Conservation (phyloP, 2,888 invertebrate species). For the Caenorhabditis panamensis region DNA sequence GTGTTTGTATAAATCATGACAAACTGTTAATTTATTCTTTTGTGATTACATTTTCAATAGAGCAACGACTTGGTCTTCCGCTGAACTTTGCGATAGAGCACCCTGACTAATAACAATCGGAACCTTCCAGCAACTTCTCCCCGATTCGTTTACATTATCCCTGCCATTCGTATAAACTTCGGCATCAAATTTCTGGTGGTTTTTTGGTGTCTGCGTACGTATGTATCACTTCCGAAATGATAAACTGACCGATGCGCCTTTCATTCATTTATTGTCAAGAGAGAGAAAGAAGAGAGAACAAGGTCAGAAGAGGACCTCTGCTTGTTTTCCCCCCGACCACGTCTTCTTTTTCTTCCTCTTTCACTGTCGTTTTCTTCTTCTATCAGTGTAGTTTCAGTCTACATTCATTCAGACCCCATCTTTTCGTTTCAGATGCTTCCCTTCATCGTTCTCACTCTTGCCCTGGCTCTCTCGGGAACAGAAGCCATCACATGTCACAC, state of each 20-base stretch:
- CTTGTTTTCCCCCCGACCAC: not conserved
- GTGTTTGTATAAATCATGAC: conserved; percentile 31
- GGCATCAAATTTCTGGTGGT: conserved; percentile 22
- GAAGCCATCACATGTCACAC: conserved; percentile 53
- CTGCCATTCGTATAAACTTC: conserved; percentile 11
- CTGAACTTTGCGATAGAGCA: no score
- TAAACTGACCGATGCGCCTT: conserved; percentile 17
- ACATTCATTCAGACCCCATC: no score
- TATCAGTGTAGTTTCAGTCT: no score
- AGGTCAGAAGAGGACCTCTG: conserved; percentile 28
- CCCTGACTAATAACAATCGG: no score
- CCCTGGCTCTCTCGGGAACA: conserved; percentile 1
- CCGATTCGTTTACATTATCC: conserved; percentile 17
- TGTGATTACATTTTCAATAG: not conserved
- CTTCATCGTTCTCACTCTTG: conserved; percentile 17
- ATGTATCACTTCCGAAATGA: conserved; percentile 7
- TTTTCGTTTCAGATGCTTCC: conserved; percentile 32
- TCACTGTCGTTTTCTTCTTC: conserved; percentile 10
- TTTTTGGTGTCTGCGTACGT: conserved; percentile 5
- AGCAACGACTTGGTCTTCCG: no score
- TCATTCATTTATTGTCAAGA: not conserved
- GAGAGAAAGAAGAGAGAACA: conserved; percentile 39
- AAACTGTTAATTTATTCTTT: not conserved
- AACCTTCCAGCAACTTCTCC: not conserved
- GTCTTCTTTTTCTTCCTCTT: conserved; percentile 22